Evolutionary conservation across 2,888 invertebrate genomes (phyloP).

Genomic region (Idaea straminata): DNA sequence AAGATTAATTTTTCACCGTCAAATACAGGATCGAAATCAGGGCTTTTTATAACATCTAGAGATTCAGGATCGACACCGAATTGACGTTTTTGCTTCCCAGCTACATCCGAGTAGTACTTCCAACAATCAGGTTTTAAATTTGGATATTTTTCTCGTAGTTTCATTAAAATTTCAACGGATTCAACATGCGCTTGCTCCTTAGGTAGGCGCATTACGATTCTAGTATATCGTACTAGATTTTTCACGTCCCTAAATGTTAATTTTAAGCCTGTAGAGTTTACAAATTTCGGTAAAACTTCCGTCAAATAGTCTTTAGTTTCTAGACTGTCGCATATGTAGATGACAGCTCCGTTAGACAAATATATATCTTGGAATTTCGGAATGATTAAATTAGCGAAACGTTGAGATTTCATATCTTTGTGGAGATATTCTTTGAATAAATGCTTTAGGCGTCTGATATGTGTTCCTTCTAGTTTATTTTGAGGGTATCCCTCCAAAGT

Average conservation of each 20-base stretch:
- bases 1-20: conserved; percentile 56
- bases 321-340: conserved; percentile 70
- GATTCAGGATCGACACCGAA: conserved; percentile 71
- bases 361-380: conserved; percentile 71
- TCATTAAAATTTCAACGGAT: conserved; percentile 53
- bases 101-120: conserved; percentile 70
- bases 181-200: conserved; percentile 61
- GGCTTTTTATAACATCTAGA: conserved; percentile 58
- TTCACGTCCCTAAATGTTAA: conserved; percentile 60
- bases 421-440: conserved; percentile 67
- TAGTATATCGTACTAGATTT: conserved; percentile 60
- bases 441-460: conserved; percentile 62
- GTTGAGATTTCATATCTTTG: conserved; percentile 64
- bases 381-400: conserved; percentile 60
- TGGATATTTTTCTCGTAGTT: conserved; percentile 53
- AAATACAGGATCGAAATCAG: conserved; percentile 56
- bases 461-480: conserved; percentile 66
- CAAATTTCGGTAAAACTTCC: conserved; percentile 61
- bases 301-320: conserved; percentile 68
- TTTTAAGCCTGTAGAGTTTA: conserved; percentile 63
- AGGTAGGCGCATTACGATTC: conserved; percentile 61
- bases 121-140: conserved; percentile 63
- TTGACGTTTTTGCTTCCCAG: conserved; percentile 69
- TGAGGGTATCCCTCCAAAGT: conserved; percentile 66
- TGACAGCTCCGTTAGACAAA: conserved; percentile 68